Evolutionary conservation across 2,888 invertebrate species (phyloP), one percentile per base, ranked within the genome.

Genomic region (Parasteatoda lunata): DNA sequence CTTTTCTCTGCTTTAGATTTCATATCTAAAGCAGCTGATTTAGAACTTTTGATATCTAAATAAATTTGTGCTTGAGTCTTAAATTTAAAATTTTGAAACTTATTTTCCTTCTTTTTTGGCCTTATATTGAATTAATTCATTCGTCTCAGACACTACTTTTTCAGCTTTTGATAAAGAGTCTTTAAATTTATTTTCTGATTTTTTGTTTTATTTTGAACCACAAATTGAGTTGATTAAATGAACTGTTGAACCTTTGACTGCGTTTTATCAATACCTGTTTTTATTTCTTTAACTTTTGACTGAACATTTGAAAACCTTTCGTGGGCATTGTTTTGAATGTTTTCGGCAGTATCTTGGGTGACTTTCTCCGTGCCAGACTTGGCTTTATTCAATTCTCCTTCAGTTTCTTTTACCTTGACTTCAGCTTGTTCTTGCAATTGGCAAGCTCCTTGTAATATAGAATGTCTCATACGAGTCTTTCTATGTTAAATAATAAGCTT

Each of bases 41-140:
- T 75, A 47, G 64, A 75, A 54, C 51, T 77, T 70, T 85, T 75
- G 30, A 70, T 69, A 47, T 79, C 76, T 4, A 65, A 75, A 52
- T 84, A 77, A 51, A 77, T 66, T 13, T 83, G 78, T 9, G 78
- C 48, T 54, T 79, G 70, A 30, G 84, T 54, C 51, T 84, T 78
- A 5, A 73, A 69, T 48, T 84, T 66, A 5, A 78, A 49, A 45
- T 69, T 69, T 52, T 66, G 73, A 8, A 68, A 13, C 48, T 79
- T 75, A 68, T 59, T 75, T 76, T 85, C n/a, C 84, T 5, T 78
- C 70, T 30, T 85, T 79, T 65, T 75, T 75, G 7, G 79, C 71
- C 47, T 79, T 85, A 1, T 75, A 76, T 59, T 85, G 65, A 9
- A 85, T 48, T n/a, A 76, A 64, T 51, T 75, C 51, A 68, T 30